Evolutionary conservation across 2,113 vertebrate genomes (phyloP).

Genomic region (Solenodon paradoxus): DNA sequence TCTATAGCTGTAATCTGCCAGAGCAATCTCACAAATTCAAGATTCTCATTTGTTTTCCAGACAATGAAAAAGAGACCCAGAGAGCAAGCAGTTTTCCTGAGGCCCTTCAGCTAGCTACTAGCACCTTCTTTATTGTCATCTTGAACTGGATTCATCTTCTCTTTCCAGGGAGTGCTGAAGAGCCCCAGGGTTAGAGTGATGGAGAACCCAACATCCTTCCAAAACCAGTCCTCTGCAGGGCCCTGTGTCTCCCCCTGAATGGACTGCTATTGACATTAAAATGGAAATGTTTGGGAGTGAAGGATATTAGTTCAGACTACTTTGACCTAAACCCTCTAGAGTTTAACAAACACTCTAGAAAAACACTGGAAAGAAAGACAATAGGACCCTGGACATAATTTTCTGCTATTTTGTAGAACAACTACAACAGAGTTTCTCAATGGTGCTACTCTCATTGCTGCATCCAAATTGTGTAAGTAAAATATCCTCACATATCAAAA

Average conservation of each 20-base stretch:
- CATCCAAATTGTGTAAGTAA: not conserved
- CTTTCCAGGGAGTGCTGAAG: not conserved
- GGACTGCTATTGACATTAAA: not conserved
- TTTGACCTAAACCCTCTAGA: not conserved
- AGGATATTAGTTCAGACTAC: not conserved
- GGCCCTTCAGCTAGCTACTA: not conserved
- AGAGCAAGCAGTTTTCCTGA: not conserved
- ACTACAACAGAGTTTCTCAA: too few relatives aligned
- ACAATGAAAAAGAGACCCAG: not conserved
- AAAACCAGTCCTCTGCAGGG: not conserved
- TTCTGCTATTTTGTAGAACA: not conserved
- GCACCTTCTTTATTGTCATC: not conserved
- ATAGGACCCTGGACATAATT: not conserved
- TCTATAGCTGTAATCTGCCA: too few relatives aligned
- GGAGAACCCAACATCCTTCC: not conserved
- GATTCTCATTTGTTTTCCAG: not conserved
- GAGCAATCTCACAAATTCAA: not conserved
- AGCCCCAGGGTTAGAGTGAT: not conserved
- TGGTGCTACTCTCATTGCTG: not conserved
- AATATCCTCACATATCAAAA: not conserved
- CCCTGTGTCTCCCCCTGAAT: not conserved
- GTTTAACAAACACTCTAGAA: not conserved
- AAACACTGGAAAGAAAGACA: not conserved
- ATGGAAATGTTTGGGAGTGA: not conserved
- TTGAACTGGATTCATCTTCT: not conserved